Evolutionary conservation across 2,888 invertebrate species (phyloP).

Genomic region (Pyrocoelia pectoralis): DNA sequence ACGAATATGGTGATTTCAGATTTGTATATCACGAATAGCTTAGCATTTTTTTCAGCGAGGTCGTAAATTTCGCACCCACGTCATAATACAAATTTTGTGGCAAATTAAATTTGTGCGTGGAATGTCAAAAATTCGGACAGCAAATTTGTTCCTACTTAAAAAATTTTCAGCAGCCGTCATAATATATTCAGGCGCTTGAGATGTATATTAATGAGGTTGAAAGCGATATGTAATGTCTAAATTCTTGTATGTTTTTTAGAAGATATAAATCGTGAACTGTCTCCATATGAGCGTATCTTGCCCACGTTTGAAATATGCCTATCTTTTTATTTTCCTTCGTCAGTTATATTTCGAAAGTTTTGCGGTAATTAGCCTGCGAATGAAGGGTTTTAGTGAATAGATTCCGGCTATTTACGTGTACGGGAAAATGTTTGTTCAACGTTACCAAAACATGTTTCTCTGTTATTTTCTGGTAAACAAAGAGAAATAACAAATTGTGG

Average conservation of each 20-base stretch:
- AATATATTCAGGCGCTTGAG: background rate
- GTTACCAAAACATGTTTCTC: background rate
- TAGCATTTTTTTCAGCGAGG: background rate
- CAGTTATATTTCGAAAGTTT: background rate
- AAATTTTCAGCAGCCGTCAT: background rate
- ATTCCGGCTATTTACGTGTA: background rate
- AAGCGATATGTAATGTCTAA: background rate
- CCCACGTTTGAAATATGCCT: background rate
- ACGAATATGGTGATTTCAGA: constrained; percentile 16
- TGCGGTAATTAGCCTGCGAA: background rate
- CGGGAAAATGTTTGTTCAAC: background rate
- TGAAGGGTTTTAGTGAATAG: background rate
- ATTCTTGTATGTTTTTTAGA: background rate
- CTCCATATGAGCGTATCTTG: background rate
- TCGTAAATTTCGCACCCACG: constrained; percentile 6
- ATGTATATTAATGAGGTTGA: background rate
- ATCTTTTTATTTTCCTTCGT: background rate
- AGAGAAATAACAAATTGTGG: too few relatives aligned
- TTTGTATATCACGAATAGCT: constrained; percentile 20
- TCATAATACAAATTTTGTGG: background rate
- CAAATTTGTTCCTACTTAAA: background rate
- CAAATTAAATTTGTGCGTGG: background rate
- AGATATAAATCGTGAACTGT: background rate
- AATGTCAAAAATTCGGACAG: background rate
- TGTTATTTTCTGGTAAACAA: background rate